These are phyloP conservation scores for Drosophila tsacasi DNA, from an alignment of 1,140 invertebrate genomes.

Conservation along the genomic window DNA sequence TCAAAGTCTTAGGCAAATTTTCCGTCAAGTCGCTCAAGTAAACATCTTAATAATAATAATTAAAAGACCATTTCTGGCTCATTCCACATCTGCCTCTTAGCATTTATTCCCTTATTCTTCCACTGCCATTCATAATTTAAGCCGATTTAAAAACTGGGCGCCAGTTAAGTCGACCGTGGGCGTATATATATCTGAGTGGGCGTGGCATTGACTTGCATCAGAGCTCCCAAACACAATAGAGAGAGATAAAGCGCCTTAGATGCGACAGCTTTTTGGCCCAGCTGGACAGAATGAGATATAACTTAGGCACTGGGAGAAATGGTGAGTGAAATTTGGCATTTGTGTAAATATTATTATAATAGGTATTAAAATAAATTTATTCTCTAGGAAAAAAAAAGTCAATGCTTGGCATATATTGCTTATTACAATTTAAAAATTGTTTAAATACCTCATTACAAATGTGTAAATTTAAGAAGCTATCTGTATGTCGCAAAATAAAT, in stretches of 20 bases:
- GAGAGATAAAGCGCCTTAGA: constrained; percentile 38
- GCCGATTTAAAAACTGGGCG: constrained; percentile 57
- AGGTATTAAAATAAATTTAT: not conserved
- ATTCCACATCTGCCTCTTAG: constrained; percentile 46
- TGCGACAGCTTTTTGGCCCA: constrained; percentile 44
- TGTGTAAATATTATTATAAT: not conserved
- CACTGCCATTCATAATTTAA: constrained; percentile 48
- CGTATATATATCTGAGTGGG: constrained; percentile 24
- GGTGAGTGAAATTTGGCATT: not conserved
- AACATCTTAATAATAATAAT: constrained; percentile 74
- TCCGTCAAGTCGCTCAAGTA: constrained; percentile 32
- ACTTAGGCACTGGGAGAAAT: not conserved
- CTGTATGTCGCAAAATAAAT: not conserved
- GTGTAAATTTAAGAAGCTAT: not conserved
- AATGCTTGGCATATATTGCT: too few species aligned
- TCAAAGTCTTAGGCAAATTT: constrained; percentile 22
- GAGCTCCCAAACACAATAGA: constrained; percentile 34
- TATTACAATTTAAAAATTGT: not conserved
- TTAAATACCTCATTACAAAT: not conserved
- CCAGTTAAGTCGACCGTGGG: constrained; percentile 39
- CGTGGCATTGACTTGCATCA: constrained; percentile 44
- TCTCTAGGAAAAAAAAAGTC: too few species aligned
- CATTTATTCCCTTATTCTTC: constrained; percentile 6
- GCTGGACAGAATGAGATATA: constrained; percentile 39
- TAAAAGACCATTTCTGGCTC: constrained; percentile 48